Base-by-base conservation (phyloP, 1,140 invertebrate genomes). In the Venturia canescens region DNA sequence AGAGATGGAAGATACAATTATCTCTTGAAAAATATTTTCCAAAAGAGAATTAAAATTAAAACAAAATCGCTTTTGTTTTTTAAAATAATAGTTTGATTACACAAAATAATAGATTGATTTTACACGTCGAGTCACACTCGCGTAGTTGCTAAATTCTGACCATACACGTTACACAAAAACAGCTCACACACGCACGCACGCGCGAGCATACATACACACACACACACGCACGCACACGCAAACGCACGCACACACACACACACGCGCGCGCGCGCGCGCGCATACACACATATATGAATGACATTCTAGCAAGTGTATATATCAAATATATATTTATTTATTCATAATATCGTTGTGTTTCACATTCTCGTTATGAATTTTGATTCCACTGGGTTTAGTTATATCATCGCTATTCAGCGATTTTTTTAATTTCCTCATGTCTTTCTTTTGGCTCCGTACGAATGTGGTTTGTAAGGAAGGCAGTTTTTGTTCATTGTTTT, bases 51-150 rank as follows among this genome's bases (percentile, higher is more conserved):
- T 16, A 57, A n/a, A 5, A 57, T 23, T 0, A n/a, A 57, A n/a
- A 57, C 13, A 53, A 53, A 53, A 53, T 3, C 3, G n/a, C 3
- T 53, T 21, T 57, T 57, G 1, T 3, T 57, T 57, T 57, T 21
- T 57, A 57, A 57, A 57, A 57, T 21, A 57, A 57, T n/a, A 57
- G 21, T 21, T 23, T 1, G 53, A 84, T 84, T 89, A 88, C 89
- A 89, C n/a, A 57, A 57, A 57, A 57, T 21, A 57, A 57, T n/a
- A 57, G 21, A 7, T 23, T 1, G 53, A 84, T 84, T 89, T 88
- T 89, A 89, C 87, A 90, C 79, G 82, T 87, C 84, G 86, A 87
- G 87, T 89, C 86, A 86, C 86, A 85, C 87, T 87, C 81, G 82
- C 81, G 85, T 23, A 18, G 53, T 57, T 11, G 21, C 38, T 11